Conservation (phyloP, 1,140 invertebrate genomes). For the Drosophila murphyi region DNA sequence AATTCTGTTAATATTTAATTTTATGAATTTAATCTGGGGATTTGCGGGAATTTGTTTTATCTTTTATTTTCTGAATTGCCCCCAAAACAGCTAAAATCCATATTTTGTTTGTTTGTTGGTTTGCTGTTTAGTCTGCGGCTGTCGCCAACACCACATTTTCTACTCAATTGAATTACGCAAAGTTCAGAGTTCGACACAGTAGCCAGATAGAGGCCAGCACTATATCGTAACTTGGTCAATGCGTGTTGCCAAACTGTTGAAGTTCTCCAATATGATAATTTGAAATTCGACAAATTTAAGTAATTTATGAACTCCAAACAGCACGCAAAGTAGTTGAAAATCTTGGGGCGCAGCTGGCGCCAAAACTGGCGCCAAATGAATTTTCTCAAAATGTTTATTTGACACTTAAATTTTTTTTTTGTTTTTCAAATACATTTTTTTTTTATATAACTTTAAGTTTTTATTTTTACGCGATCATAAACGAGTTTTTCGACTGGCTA, state of each 20-base stretch:
- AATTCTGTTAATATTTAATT: background rate
- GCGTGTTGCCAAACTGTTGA: conserved; percentile 34
- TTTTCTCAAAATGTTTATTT: conserved; percentile 65
- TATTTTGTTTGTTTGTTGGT: background rate
- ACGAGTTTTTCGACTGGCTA: conserved; percentile 25
- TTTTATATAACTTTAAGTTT: conserved; percentile 11
- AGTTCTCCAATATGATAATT: conserved; percentile 52
- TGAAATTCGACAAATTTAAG: conserved; percentile 48
- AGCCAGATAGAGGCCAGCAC: background rate
- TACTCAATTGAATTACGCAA: conserved; percentile 50
- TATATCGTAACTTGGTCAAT: conserved; percentile 20
- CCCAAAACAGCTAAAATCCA: background rate
- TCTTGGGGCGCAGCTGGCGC: conserved; percentile 33
- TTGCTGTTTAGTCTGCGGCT: background rate
- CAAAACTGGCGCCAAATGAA: conserved; percentile 52
- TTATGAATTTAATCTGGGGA: background rate
- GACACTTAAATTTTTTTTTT: conserved; percentile 34
- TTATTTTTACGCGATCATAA: conserved; percentile 15
- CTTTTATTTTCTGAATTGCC: background rate
- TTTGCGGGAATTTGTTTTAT: background rate
- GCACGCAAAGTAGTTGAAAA: conserved; percentile 18
- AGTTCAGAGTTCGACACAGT: conserved; percentile 58
- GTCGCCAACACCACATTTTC: background rate
- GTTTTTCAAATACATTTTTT: background rate
- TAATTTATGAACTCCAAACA: conserved; percentile 47